A percentile compares a stretch with the other conserved stretches of the same genome.
These are phyloP conservation scores for Triplophysa rosa DNA, from an alignment of 2,113 vertebrate genomes.

Conservation along the genomic window DNA sequence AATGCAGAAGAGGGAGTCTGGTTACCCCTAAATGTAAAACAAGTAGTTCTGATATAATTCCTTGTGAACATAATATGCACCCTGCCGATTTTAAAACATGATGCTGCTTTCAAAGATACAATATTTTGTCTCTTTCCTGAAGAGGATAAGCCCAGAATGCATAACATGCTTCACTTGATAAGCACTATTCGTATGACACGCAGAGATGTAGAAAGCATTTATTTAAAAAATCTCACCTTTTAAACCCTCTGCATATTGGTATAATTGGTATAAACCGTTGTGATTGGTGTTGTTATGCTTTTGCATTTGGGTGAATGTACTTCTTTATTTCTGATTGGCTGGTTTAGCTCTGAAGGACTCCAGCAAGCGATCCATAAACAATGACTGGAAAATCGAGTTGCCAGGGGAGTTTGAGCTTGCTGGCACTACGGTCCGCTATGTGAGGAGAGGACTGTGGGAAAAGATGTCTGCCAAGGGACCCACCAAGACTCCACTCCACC, in stretches of 20 bases:
- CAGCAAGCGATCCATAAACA: slow-evolving; percentile 93
- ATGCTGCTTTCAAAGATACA: neutral
- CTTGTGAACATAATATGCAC: too few relatives aligned
- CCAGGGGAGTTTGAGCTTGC: slow-evolving; percentile 98
- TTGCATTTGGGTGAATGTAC: neutral
- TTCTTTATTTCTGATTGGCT: slow-evolving; percentile 26
- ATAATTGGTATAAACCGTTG: neutral
- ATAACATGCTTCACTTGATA: neutral
- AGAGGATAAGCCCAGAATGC: too few relatives aligned
- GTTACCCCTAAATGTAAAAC: too few relatives aligned
- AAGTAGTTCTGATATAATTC: too few relatives aligned
- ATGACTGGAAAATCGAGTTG: slow-evolving; percentile 97
- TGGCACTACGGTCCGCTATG: slow-evolving; percentile 94
- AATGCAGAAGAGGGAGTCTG: too few relatives aligned
- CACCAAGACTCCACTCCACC: slow-evolving; percentile 89
- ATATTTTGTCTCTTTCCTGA: too few relatives aligned
- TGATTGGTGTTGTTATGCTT: neutral
- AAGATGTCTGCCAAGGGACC: slow-evolving; percentile 98
- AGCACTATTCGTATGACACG: neutral
- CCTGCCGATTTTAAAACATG: too few relatives aligned
- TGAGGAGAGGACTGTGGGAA: slow-evolving; percentile 95
- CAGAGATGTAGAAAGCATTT: neutral
- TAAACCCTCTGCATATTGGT: neutral
- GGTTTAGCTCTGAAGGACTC: slow-evolving; percentile 90
- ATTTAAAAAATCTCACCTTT: too few relatives aligned